Percentiles rank a stretch among this genome's conserved stretches.
Evolutionary conservation across 2,797 vertebrate species (phyloP).

Genomic region (Tolypeutes matacus): DNA sequence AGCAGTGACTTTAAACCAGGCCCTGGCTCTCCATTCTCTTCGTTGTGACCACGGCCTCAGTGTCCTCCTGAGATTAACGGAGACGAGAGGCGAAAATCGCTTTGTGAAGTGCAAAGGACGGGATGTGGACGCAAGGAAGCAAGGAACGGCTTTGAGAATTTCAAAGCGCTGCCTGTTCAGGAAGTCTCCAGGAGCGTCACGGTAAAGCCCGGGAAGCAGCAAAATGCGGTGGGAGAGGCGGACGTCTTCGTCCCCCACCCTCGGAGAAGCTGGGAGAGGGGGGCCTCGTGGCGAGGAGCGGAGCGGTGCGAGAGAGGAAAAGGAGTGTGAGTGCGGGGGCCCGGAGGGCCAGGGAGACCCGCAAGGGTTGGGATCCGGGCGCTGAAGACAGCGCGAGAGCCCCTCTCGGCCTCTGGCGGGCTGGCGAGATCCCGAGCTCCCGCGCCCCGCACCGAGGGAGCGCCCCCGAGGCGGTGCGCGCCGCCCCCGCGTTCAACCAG

Average conservation of each 20-base stretch:
- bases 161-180: not conserved
- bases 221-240: not conserved
- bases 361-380: not conserved
- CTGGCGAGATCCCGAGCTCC: not conserved
- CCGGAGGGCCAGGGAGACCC: too few species aligned
- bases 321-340: too few species aligned
- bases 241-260: not conserved
- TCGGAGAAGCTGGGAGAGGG: not conserved
- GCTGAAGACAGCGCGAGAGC: not conserved
- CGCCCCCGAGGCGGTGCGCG: not conserved
- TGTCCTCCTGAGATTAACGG: not conserved
- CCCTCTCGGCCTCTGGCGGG: accelerated
- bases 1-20: not conserved
- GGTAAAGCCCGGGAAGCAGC: not conserved
- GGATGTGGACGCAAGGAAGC: too few species aligned
- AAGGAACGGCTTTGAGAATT: not conserved
- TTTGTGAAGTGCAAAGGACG: not conserved
- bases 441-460: not conserved
- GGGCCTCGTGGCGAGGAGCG: not conserved
- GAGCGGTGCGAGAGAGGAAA: not conserved
- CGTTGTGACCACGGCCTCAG: not conserved
- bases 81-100: not conserved
- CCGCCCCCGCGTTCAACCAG: accelerated
- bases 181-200: not conserved
- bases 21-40: not conserved